Percentiles rank a stretch among this genome's conserved stretches.
Conservation (phyloP, 1,140 invertebrate species). For the Hyphantria cunea region DNA sequence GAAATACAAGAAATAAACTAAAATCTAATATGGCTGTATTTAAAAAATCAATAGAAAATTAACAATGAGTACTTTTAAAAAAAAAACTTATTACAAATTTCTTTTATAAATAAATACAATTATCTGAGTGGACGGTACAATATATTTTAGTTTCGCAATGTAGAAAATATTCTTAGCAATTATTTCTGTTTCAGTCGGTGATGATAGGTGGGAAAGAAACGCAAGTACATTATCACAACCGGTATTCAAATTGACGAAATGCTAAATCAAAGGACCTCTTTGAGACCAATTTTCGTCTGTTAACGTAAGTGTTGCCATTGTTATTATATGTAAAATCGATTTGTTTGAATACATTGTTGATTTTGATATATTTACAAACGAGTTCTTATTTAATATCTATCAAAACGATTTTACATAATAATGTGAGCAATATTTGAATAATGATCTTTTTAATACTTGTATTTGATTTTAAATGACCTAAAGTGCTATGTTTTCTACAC, state of each 20-base stretch:
- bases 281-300: conserved; percentile 13
- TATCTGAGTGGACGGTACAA: conserved; percentile 24
- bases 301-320: background rate
- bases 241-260: conserved; percentile 27
- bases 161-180: conserved; percentile 27
- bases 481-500: too few species aligned
- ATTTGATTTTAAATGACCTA: too few species aligned
- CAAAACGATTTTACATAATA: too few species aligned
- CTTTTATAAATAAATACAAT: conserved; percentile 24
- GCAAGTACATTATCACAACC: conserved; percentile 21
- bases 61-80: conserved; percentile 12
- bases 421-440: background rate
- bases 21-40: conserved; percentile 21
- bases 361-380: too few species aligned
- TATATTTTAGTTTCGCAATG: conserved; percentile 18
- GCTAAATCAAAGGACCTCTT: conserved; percentile 8
- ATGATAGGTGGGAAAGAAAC: conserved; percentile 3
- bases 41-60: conserved; percentile 19
- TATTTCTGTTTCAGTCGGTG: conserved; percentile 25
- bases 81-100: conserved; percentile 33
- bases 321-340: conserved; percentile 5
- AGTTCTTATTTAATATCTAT: too few species aligned
- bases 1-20: conserved; percentile 5
- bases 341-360: background rate
- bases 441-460: background rate